Conservation (phyloP, 37 sponge, comb jelly and placozoan species). For the Aphrocallistes beatrix region DNA sequence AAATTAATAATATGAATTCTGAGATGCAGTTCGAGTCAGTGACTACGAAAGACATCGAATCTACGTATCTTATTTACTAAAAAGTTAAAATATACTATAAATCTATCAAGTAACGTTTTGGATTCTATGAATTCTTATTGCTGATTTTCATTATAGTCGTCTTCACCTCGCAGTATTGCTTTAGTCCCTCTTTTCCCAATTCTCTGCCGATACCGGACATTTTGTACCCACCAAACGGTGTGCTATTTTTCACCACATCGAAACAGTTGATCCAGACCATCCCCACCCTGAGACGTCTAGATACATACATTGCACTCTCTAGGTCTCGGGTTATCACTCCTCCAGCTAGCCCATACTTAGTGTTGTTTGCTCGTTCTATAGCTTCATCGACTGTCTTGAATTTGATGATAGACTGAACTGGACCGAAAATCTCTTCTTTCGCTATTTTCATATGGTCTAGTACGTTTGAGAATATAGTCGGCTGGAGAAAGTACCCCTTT, state of each 20-base stretch:
- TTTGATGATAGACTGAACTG: conserved; percentile 39
- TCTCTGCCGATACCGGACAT: conserved; percentile 45
- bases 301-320: conserved; percentile 32
- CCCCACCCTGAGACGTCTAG: conserved; percentile 33
- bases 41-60: too few species aligned
- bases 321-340: conserved; percentile 37
- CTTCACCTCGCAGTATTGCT: conserved; percentile 40
- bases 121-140: not conserved
- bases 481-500: conserved; percentile 46
- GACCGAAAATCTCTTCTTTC: conserved; percentile 52
- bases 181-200: conserved; percentile 46
- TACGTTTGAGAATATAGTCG: conserved; percentile 45
- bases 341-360: conserved; percentile 40
- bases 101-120: not conserved
- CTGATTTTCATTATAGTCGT: not conserved
- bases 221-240: conserved; percentile 54
- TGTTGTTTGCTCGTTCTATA: conserved; percentile 39
- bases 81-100: too few species aligned
- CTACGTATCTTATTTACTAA: too few species aligned
- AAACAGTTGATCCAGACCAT: conserved; percentile 34
- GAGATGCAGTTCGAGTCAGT: too few species aligned
- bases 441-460: conserved; percentile 45
- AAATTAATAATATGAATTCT: too few species aligned
- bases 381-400: conserved; percentile 45
- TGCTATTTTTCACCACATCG: not conserved